Conservation (phyloP, 1,140 invertebrate genomes). For the Steinernema khuongi region DNA sequence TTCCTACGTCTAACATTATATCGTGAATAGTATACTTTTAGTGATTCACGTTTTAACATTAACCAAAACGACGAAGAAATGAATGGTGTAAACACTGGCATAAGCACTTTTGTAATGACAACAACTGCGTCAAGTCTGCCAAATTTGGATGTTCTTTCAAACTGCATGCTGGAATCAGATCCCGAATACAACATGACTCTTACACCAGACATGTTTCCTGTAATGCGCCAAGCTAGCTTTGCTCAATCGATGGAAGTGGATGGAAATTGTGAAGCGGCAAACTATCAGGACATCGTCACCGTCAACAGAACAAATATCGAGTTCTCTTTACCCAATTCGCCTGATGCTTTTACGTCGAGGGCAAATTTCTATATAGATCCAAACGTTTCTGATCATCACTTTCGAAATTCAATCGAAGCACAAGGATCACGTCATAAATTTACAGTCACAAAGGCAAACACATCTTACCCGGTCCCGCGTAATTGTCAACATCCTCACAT, state of each 20-base stretch:
- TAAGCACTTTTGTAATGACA: conserved; percentile 23
- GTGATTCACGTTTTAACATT: not conserved
- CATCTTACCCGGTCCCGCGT: not conserved
- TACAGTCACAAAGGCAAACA: not conserved
- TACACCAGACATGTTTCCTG: conserved; percentile 49
- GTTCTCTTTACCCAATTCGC: not conserved
- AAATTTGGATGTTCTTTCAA: conserved; percentile 26
- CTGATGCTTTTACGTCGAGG: not conserved
- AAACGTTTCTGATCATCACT: not conserved
- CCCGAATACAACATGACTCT: conserved; percentile 57
- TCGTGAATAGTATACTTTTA: not conserved
- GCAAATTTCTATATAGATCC: conserved; percentile 3
- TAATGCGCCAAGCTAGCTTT: conserved; percentile 45
- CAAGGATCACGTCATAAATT: not conserved
- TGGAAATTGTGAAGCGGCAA: not conserved
- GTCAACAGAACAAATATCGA: not conserved
- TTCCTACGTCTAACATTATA: conserved; percentile 18
- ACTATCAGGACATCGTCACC: not conserved
- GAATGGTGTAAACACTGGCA: conserved; percentile 15
- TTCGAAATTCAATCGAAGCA: not conserved
- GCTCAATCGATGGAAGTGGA: conserved; percentile 28
- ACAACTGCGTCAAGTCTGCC: conserved; percentile 31
- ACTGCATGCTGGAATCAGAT: conserved; percentile 43
- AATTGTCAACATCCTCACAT: not conserved
- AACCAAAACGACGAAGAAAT: conserved; percentile 31